phyloP scores from a whole-genome alignment of 2,888 invertebrate species.

The Torymus tubicola region DNA sequence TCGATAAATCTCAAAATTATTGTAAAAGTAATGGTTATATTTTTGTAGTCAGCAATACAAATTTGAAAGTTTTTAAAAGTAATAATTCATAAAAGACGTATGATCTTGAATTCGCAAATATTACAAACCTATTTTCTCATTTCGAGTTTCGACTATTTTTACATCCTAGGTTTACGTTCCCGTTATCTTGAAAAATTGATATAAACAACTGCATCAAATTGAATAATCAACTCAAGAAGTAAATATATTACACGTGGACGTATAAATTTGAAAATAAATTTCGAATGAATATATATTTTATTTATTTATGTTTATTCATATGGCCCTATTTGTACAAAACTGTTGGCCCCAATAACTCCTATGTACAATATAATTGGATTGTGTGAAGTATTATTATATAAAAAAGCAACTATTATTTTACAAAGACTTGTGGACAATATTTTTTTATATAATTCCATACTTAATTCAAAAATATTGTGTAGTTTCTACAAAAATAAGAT shows the following conservation, averaged over 20 bases:
- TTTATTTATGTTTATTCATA: slow-evolving; percentile 23
- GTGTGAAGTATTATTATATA: slow-evolving; percentile 20
- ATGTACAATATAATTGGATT: slow-evolving; percentile 50
- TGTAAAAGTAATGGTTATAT: slow-evolving; percentile 23
- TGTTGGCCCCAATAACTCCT: slow-evolving; percentile 53
- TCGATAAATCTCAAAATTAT: neutral
- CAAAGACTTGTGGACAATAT: slow-evolving; percentile 35
- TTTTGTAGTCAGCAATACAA: slow-evolving; percentile 29
- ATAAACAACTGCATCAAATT: slow-evolving; percentile 17
- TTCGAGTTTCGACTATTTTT: slow-evolving; percentile 12
- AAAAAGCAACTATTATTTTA: slow-evolving; percentile 47
- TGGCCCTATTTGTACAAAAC: slow-evolving; percentile 56
- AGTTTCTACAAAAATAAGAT: slow-evolving; percentile 19
- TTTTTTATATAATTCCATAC: slow-evolving; percentile 39
- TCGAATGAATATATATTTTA: slow-evolving; percentile 11
- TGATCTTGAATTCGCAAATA: slow-evolving; percentile 2
- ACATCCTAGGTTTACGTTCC: slow-evolving; percentile 1
- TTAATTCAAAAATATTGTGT: slow-evolving; percentile 19
- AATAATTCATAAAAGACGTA: slow-evolving; percentile 37
- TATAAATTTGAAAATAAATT: slow-evolving; percentile 50
- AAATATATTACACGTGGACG: slow-evolving; percentile 48
- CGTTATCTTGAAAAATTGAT: slow-evolving; percentile 8
- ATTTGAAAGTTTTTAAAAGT: slow-evolving; percentile 28
- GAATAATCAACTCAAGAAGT: slow-evolving; percentile 17
- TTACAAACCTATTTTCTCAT: slow-evolving; percentile 26